Conservation (phyloP, 2,797 vertebrate species). For the Enoplosus armatus region DNA sequence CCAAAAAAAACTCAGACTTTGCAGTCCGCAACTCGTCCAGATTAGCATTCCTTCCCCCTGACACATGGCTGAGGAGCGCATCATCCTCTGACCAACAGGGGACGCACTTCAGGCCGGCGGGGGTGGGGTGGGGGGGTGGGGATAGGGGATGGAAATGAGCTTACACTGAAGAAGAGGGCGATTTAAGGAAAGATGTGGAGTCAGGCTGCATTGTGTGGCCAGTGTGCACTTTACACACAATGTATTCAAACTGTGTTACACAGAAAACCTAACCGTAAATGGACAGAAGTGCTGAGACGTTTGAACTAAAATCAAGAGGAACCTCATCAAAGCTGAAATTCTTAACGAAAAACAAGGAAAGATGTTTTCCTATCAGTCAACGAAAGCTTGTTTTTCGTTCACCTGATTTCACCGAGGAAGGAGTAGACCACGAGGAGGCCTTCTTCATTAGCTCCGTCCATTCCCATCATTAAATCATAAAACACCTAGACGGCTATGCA, state of each 20-base stretch:
- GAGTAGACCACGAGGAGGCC: slow-evolving; percentile 47
- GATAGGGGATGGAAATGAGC: not conserved
- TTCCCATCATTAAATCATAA: slow-evolving; percentile 54
- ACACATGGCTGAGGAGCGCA: slow-evolving; percentile 91
- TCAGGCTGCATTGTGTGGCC: too few species aligned
- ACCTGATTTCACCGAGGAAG: slow-evolving; percentile 59
- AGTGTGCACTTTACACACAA: not conserved
- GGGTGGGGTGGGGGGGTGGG: too few species aligned
- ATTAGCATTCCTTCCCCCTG: slow-evolving; percentile 96
- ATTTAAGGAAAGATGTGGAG: not conserved
- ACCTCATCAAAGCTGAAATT: not conserved
- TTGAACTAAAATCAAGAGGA: not conserved
- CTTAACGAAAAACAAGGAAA: not conserved
- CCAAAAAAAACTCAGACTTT: slow-evolving; percentile 73
- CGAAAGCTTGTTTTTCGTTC: slow-evolving; percentile 35
- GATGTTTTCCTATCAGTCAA: slow-evolving; percentile 29
- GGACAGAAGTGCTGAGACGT: slow-evolving; percentile 3
- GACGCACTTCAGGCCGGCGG: slow-evolving; percentile 43
- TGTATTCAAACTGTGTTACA: not conserved
- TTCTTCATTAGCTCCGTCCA: slow-evolving; percentile 53
- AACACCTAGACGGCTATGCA: slow-evolving; percentile 35
- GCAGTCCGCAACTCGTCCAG: slow-evolving; percentile 92
- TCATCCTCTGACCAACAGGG: slow-evolving; percentile 89
- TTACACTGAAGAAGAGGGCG: not conserved
- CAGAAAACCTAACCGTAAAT: not conserved